Evolutionary conservation across 1,140 invertebrate genomes (phyloP).

Genomic region (Trichomalopsis sarcophagae): DNA sequence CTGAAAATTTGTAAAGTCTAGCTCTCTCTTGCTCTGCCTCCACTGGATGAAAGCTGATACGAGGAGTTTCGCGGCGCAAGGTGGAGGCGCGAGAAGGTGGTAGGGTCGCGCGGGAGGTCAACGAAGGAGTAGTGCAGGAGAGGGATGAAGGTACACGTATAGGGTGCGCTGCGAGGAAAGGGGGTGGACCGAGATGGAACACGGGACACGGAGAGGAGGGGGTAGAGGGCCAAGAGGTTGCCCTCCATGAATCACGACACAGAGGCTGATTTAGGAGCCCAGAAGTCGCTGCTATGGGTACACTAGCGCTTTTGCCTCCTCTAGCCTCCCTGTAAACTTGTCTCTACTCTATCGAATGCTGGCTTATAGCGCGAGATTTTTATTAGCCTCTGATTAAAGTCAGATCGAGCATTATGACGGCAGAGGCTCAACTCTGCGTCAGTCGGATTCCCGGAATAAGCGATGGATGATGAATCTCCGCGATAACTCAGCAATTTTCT

Average conservation of each 20-base stretch:
- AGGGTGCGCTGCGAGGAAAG: conserved; percentile 44
- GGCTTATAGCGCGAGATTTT: conserved; percentile 45
- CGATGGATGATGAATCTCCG: background rate
- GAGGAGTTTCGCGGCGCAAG: conserved; percentile 54
- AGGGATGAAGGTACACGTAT: background rate
- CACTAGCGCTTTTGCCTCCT: conserved; percentile 57
- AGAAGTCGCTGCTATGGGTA: conserved; percentile 64
- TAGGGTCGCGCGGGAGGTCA: conserved; percentile 69
- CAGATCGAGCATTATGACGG: too few species aligned
- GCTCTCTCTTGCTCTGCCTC: background rate
- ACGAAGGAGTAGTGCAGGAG: conserved; percentile 46
- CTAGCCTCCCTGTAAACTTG: conserved; percentile 66
- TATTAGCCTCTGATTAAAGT: conserved; percentile 7
- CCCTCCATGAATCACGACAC: conserved; percentile 72
- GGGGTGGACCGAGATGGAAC: conserved; percentile 53
- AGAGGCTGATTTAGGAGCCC: conserved; percentile 73
- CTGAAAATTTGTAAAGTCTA: conserved; percentile 51
- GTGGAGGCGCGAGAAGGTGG: conserved; percentile 62
- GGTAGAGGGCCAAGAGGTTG: conserved; percentile 62
- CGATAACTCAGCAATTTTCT: background rate
- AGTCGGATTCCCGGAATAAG: too few species aligned
- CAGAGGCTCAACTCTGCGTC: too few species aligned
- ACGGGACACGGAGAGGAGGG: conserved; percentile 39
- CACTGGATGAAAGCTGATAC: conserved; percentile 51
- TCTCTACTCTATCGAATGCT: conserved; percentile 59